phyloP scores from a whole-genome alignment of 2,888 invertebrate genomes.

The Rotaria magnacalcarata region DNA sequence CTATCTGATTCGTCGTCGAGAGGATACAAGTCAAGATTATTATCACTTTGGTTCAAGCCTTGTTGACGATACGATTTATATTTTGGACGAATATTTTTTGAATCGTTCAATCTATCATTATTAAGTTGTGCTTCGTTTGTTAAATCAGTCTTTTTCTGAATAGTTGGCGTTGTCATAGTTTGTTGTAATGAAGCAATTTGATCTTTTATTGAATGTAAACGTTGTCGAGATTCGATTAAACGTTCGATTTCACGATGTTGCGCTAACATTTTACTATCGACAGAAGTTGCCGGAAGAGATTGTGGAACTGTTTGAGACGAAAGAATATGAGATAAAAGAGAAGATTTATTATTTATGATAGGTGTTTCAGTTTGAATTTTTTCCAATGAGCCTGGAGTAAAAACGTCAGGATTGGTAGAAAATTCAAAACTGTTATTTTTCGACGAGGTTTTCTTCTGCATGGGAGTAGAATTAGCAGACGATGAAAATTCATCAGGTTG shows the following conservation, averaged over 20 bases:
- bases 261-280: neutral
- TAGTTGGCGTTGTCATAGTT: neutral
- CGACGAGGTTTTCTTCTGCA: neutral
- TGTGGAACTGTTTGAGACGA: neutral
- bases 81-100: neutral
- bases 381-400: neutral
- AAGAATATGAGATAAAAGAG: neutral
- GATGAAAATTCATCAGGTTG: neutral
- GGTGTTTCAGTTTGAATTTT: neutral
- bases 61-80: neutral
- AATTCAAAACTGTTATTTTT: neutral
- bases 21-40: neutral
- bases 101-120: neutral
- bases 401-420: neutral
- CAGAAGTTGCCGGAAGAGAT: neutral
- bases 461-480: neutral
- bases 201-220: constrained; percentile 27
- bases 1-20: too few relatives aligned
- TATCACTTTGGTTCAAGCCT: neutral
- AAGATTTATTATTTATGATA: neutral
- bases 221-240: constrained; percentile 22
- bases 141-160: neutral
- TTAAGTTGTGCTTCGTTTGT: neutral
- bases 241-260: constrained; percentile 32
- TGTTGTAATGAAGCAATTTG: constrained; percentile 33